Base-by-base conservation (phyloP, 2,797 vertebrate genomes). In the Tokudaia muenninki region DNA sequence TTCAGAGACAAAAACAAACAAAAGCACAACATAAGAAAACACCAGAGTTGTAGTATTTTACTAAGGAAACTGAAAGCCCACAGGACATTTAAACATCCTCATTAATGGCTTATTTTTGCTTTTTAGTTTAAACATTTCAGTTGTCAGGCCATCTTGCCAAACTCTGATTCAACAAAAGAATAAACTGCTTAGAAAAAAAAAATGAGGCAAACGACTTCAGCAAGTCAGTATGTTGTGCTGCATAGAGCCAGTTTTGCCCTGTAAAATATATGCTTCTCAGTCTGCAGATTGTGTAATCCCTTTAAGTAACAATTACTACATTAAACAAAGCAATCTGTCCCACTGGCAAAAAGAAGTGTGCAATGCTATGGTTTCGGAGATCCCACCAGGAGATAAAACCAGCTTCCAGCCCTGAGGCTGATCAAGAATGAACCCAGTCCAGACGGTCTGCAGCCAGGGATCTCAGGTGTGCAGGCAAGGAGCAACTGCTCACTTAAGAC, bases 231-330 rank as follows among this genome's bases (percentile, higher is more conserved):
- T 82, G 84, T 93, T 87, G 96, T 50, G 75, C 80, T 98, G 89
- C 12, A 83, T 83, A 98, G 94, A 97, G 97, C 97, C 97, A 98
- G 95, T 47, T 96, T 95, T 96, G 96, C 93, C 98, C 98, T 97
- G 96, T 96, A 98, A 98, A 98, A 98, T 90, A 82, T 61, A 94
- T 72, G 97, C 94, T 98, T 97, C 97, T 98, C 95, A 97, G 98
- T 75, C 95, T 96, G 97, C 93, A 98, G 97, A 98, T 55, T 95
- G 92, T 83, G 93, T 98, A 98, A 98, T 98, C 98, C 94, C 4
- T 97, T 98, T 98, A 98, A 98, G 98, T 97, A 98, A 99, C 98
- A 98, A 98, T 98, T 98, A 98, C 57, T 84, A 98, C 97, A 21
- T 97, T 98, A 98, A 98, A 98, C 97, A 98, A 98, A 91, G 59